Base-by-base conservation (phyloP, 1,140 invertebrate species). In the Drosophila nannoptera region DNA sequence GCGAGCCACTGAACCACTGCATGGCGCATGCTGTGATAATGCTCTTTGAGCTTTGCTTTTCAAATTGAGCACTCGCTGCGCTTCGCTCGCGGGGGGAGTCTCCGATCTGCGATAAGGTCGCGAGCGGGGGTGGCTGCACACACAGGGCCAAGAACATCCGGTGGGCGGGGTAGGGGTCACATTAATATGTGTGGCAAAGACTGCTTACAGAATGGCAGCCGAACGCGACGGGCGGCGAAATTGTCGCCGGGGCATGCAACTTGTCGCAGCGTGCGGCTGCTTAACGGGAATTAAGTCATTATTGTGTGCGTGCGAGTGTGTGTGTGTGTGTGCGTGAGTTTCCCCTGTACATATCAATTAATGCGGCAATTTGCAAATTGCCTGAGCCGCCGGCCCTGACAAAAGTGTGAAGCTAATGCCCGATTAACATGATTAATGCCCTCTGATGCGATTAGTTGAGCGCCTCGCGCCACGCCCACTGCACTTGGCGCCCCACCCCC, bases 231-330 rank as follows among this genome's bases (percentile, higher is more conserved):
- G 61, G 46, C 29, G 54, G 53, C 33, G 3, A 50, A 38, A 33
- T 64, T 42, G 33, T 48, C 42, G 29, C 2, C 2, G 29, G 29
- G 11, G 50, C 59, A 54, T 46, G 48, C 33, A 42, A 35, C 46
- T 54, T 70, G 61, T 40, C 50, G 35, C 60, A 42, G 60, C 43
- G 36, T 60, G 52, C 22, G 49, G 52, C 40, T 77, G 73, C 77
- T 80, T 74, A 86, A 80, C 66, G 63, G 81, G 76, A 86, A 84
- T 84, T 86, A 86, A 84, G 81, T 80, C 73, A 77, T 84, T 84
- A 84, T 60, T 60, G 53, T 71, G 53, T 66, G 36, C 36, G 36
- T 38, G 22, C 12, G 56, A 66, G 50, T 35, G 14, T 33, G 43
- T 42, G 29, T 29, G 32, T 32, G 7, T 32, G 8, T 7, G 31